Evolutionary conservation across 2,797 vertebrate genomes (phyloP).

Genomic region (Clamator glandarius): DNA sequence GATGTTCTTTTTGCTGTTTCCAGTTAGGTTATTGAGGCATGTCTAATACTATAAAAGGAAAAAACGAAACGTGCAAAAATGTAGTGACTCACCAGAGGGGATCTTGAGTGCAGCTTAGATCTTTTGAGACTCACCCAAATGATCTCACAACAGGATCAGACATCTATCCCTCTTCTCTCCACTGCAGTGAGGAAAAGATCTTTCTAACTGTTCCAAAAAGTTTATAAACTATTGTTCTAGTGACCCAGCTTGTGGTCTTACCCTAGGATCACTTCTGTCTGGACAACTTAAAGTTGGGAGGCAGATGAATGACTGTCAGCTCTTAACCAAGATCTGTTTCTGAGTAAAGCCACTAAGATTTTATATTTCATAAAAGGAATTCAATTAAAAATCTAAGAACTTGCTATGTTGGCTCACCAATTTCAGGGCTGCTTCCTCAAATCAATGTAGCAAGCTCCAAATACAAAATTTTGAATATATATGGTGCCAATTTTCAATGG

Average conservation of each 20-base stretch:
- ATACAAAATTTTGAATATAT: neutral
- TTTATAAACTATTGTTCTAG: neutral
- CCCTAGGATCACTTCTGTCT: neutral
- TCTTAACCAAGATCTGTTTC: neutral
- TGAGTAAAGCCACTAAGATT: neutral
- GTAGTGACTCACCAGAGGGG: neutral
- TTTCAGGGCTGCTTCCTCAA: neutral
- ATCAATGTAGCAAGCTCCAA: neutral
- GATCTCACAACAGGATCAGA: neutral
- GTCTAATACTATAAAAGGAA: neutral
- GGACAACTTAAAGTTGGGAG: neutral
- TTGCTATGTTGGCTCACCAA: neutral
- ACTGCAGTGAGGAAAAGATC: neutral
- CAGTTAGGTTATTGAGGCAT: neutral
- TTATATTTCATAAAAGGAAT: neutral
- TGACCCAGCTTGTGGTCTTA: neutral
- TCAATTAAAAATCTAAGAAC: neutral
- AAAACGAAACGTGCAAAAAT: neutral
- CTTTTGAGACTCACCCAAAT: neutral
- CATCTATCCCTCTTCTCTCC: neutral
- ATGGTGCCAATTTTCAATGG: neutral
- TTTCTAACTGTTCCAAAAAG: neutral
- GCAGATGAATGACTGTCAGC: neutral
- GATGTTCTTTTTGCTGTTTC: neutral
- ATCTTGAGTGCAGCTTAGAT: neutral